phyloP scores from a whole-genome alignment of 2,888 invertebrate species.

The Dilophus febrilis region DNA sequence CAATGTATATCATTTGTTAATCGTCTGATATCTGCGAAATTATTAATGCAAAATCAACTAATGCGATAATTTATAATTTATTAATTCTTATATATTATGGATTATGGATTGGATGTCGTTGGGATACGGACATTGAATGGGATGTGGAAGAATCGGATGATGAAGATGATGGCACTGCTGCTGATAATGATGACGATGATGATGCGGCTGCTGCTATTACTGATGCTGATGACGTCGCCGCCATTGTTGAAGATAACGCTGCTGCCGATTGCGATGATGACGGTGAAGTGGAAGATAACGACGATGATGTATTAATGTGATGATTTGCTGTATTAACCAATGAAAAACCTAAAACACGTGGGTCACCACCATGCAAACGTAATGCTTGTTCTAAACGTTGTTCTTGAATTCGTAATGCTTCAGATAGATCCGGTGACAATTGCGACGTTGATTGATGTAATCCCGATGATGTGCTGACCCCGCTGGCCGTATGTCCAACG shows the following conservation, averaged over 20 bases:
- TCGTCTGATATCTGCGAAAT: too few relatives aligned
- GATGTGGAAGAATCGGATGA: too few relatives aligned
- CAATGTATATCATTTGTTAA: too few relatives aligned
- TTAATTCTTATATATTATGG: too few relatives aligned
- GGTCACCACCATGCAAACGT: conserved; percentile 59
- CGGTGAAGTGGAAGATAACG: conserved; percentile 34
- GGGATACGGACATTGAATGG: too few relatives aligned
- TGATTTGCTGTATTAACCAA: conserved; percentile 24
- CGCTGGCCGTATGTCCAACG: conserved; percentile 5
- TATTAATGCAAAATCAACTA: too few relatives aligned
- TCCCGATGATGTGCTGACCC: conserved; percentile 9
- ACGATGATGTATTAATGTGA: conserved; percentile 20
- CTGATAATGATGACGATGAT: too few relatives aligned
- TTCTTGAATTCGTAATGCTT: conserved; percentile 55
- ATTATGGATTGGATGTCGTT: conserved; percentile 21
- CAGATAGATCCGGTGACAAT: conserved; percentile 51
- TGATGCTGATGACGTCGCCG: conserved; percentile 29
- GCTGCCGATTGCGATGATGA: conserved; percentile 7
- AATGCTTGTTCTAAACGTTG: conserved; percentile 69
- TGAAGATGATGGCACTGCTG: too few relatives aligned
- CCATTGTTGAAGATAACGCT: conserved; percentile 5
- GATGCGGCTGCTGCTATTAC: too few relatives aligned
- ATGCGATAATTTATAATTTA: too few relatives aligned
- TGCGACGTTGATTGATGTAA: conserved; percentile 25
- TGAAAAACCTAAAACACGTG: conserved; percentile 62